Conservation (phyloP, 2,888 invertebrate genomes). For the Lamproptera curius region DNA sequence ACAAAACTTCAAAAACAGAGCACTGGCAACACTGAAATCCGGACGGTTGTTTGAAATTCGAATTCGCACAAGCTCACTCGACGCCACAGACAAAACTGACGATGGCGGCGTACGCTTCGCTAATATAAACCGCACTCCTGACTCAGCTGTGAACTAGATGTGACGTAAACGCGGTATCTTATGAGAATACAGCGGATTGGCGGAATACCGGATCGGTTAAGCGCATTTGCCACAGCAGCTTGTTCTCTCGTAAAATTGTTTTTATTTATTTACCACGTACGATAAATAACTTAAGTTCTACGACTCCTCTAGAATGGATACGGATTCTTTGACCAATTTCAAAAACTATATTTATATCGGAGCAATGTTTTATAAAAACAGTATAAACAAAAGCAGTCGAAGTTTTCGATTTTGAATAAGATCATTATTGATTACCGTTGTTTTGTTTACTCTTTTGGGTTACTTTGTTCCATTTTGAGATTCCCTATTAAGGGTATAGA, state of each 20-base stretch:
- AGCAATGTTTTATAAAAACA: no score
- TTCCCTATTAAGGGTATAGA: background rate
- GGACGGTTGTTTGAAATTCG: background rate
- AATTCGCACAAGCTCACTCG: background rate
- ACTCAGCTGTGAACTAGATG: constrained; percentile 38
- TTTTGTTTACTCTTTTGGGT: background rate
- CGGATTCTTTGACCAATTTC: no score
- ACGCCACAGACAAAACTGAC: constrained; percentile 35
- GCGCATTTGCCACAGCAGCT: no score
- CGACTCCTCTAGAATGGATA: no score
- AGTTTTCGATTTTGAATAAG: no score
- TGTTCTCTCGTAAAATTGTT: no score
- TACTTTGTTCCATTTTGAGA: background rate
- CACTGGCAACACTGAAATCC: constrained; percentile 14
- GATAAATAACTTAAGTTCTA: no score
- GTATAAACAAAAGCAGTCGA: no score
- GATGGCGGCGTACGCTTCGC: constrained; percentile 32
- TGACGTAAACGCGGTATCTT: constrained; percentile 50
- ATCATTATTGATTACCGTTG: no score
- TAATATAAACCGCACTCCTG: constrained; percentile 54
- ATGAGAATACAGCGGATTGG: constrained; percentile 36
- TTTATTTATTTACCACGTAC: no score
- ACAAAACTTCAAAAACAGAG: constrained; percentile 1
- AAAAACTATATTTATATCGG: no score
- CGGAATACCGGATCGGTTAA: constrained; percentile 42